A percentile compares a stretch with the other conserved stretches of the same genome.
These are phyloP conservation scores for Phrynocephalus forsythii DNA, from an alignment of 2,797 vertebrate species.

Conservation along the genomic window DNA sequence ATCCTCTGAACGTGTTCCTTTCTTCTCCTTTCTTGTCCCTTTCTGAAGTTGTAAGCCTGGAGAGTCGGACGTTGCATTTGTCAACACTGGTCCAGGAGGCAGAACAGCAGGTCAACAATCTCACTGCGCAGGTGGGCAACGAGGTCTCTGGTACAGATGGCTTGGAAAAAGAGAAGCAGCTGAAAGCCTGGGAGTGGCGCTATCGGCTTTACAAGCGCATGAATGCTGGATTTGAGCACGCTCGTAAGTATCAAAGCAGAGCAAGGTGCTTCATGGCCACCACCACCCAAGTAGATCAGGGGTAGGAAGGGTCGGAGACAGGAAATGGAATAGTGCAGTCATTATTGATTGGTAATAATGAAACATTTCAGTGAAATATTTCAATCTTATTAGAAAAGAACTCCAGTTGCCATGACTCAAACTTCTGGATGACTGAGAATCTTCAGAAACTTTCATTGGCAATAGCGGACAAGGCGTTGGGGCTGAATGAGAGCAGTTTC, in stretches of 20 bases:
- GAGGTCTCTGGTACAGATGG: slow-evolving; percentile 81
- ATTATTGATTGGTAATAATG: too few species aligned
- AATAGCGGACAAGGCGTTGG: background rate
- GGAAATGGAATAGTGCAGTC: background rate
- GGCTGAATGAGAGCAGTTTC: background rate
- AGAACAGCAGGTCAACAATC: slow-evolving; percentile 86
- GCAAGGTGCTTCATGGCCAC: too few species aligned
- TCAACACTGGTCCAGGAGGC: slow-evolving; percentile 88
- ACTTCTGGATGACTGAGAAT: too few species aligned
- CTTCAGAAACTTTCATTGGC: background rate
- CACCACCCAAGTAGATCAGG: background rate
- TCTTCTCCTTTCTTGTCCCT: background rate
- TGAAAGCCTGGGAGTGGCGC: slow-evolving; percentile 92
- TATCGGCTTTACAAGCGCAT: slow-evolving; percentile 91
- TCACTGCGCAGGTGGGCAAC: slow-evolving; percentile 83
- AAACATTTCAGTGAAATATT: too few species aligned
- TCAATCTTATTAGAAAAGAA: too few species aligned
- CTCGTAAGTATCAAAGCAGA: slow-evolving; percentile 72
- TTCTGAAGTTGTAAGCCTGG: slow-evolving; percentile 86
- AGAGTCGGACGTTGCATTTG: slow-evolving; percentile 87
- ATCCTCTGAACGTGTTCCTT: slow-evolving; percentile 18
- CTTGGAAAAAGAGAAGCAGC: slow-evolving; percentile 86
- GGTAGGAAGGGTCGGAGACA: background rate
- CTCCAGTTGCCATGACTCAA: too few species aligned
- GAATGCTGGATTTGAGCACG: slow-evolving; percentile 89